phyloP scores from a whole-genome alignment of 1,140 invertebrate species.

The Aphidius ervi region DNA sequence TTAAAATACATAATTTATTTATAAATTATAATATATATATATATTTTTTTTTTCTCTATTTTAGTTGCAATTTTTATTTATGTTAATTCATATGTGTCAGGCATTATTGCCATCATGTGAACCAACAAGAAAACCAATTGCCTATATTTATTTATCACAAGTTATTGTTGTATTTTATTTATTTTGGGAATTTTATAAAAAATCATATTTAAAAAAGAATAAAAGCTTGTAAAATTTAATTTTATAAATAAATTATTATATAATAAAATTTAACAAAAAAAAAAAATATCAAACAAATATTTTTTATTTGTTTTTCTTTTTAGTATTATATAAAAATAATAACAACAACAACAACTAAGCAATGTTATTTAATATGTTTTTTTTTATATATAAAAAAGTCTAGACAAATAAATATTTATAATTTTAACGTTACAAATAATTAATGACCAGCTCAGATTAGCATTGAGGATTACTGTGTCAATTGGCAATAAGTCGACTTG shows the following conservation, averaged over 20 bases:
- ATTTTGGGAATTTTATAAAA: constrained; percentile 67
- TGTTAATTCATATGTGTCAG: constrained; percentile 56
- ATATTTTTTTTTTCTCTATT: constrained; percentile 32
- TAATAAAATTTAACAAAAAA: neutral
- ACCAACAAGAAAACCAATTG: constrained; percentile 49
- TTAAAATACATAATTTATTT: neutral
- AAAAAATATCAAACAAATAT: neutral
- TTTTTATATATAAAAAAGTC: constrained; percentile 41
- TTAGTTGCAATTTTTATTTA: constrained; percentile 64
- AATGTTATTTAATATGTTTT: too few species aligned
- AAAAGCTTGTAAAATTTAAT: constrained; percentile 22
- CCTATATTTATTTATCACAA: constrained; percentile 58
- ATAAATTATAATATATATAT: neutral
- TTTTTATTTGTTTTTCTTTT: constrained; percentile 15
- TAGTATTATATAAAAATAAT: constrained; percentile 24
- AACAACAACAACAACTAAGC: neutral
- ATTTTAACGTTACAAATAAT: constrained; percentile 13
- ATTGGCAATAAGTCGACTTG: constrained; percentile 42
- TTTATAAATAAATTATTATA: constrained; percentile 5
- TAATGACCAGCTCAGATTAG: constrained; percentile 33
- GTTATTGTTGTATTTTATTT: constrained; percentile 64
- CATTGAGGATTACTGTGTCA: constrained; percentile 42
- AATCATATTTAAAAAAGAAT: constrained; percentile 51
- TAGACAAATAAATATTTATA: constrained; percentile 2
- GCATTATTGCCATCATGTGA: constrained; percentile 56